phyloP scores from a whole-genome alignment of 2,888 invertebrate genomes.

The Euproctis similis region DNA sequence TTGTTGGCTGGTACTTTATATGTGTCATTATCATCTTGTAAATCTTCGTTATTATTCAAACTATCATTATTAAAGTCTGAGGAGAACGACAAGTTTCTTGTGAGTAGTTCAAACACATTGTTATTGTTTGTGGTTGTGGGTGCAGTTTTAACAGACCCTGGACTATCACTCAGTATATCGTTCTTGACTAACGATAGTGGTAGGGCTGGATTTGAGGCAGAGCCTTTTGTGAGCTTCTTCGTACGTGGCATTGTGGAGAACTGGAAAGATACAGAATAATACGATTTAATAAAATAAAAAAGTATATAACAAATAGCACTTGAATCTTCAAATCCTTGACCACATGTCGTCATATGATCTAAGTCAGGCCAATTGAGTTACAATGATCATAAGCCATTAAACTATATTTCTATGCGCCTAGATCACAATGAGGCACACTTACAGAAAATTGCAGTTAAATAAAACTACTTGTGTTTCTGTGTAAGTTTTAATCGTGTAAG shows the following conservation, averaged over 20 bases:
- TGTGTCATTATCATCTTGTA: conserved; percentile 51
- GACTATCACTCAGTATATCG: conserved; percentile 55
- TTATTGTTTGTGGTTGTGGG: conserved; percentile 38
- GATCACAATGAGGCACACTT: too few species aligned
- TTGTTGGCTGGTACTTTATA: conserved; percentile 68
- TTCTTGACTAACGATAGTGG: conserved; percentile 61
- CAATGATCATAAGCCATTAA: too few species aligned
- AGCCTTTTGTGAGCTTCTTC: conserved; percentile 67
- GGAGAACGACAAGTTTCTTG: conserved; percentile 66
- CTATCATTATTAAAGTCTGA: conserved; percentile 70
- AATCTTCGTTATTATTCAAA: conserved; percentile 58
- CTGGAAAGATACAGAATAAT: too few species aligned
- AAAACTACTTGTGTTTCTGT: too few species aligned
- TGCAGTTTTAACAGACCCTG: conserved; percentile 30
- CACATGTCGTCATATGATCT: too few species aligned
- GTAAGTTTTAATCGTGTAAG: too few species aligned
- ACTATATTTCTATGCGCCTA: too few species aligned
- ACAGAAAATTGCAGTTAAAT: too few species aligned
- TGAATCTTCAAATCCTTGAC: too few species aligned
- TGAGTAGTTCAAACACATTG: conserved; percentile 62
- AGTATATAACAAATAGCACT: too few species aligned
- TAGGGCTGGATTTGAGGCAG: conserved; percentile 49
- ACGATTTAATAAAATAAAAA: too few species aligned
- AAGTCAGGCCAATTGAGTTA: too few species aligned
- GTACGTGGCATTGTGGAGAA: conserved; percentile 79